phyloP scores from a whole-genome alignment of 2,888 invertebrate genomes.

The Pollenia labialis region DNA sequence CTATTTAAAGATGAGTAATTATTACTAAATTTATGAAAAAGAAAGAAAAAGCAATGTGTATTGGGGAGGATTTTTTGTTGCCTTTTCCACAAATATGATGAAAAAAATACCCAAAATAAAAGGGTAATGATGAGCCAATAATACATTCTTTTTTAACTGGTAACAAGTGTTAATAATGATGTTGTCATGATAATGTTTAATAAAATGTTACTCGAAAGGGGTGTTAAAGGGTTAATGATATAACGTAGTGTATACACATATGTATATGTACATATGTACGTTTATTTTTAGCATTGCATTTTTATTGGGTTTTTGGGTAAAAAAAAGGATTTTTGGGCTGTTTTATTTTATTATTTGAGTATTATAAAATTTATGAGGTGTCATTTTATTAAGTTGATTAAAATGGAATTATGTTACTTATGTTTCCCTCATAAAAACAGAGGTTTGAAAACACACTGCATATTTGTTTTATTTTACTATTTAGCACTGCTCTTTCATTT shows the following conservation, averaged over 20 bases:
- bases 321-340: slow-evolving; percentile 51
- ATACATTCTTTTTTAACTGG: slow-evolving; percentile 44
- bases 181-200: slow-evolving; percentile 65
- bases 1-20: slow-evolving; percentile 55
- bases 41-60: slow-evolving; percentile 11
- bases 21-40: slow-evolving; percentile 41
- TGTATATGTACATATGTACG: too few relatives aligned
- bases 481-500: too few relatives aligned
- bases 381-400: slow-evolving; percentile 65
- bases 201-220: slow-evolving; percentile 60
- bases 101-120: slow-evolving; percentile 43
- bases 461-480: background rate
- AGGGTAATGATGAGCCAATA: slow-evolving; percentile 56
- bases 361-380: slow-evolving; percentile 65
- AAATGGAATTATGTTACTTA: slow-evolving; percentile 48
- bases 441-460: background rate
- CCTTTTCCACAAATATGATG: background rate
- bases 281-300: slow-evolving; percentile 9
- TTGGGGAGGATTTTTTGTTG: slow-evolving; percentile 34
- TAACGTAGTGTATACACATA: too few relatives aligned
- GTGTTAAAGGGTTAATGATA: slow-evolving; percentile 70
- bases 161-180: slow-evolving; percentile 74
- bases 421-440: background rate
- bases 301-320: slow-evolving; percentile 32
- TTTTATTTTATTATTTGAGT: slow-evolving; percentile 45